Evolutionary conservation across 1,140 invertebrate genomes (phyloP).

Genomic region (Drosophila oshimai): DNA sequence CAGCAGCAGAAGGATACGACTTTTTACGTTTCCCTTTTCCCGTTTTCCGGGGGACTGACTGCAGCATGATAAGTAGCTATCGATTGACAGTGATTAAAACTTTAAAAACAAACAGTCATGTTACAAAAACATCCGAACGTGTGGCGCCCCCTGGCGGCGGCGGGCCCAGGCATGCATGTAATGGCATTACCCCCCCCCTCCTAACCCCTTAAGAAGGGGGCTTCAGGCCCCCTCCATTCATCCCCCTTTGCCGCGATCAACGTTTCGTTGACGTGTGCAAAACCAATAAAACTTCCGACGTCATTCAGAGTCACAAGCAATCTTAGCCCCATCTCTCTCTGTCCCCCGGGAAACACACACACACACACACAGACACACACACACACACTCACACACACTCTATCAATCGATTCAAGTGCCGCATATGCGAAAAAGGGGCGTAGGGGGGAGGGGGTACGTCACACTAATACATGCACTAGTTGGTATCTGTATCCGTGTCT

Average conservation of each 20-base stretch:
- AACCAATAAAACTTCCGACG: conserved; percentile 79
- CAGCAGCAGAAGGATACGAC: conserved; percentile 22
- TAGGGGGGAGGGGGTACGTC: neutral
- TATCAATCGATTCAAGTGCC: conserved; percentile 74
- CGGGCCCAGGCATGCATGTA: conserved; percentile 64
- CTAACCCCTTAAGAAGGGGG: neutral
- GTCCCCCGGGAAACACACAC: no score
- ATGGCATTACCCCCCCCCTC: conserved; percentile 53
- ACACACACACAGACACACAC: no score
- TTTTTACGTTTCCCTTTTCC: no score
- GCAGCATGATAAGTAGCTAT: conserved; percentile 79
- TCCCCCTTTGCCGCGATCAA: conserved; percentile 45
- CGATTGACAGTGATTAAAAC: conserved; percentile 80
- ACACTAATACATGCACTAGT: conserved; percentile 42
- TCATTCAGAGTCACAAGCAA: conserved; percentile 68
- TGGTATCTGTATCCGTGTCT: conserved; percentile 29
- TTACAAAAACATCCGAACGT: conserved; percentile 58
- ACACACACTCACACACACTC: no score
- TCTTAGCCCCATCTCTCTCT: conserved; percentile 6
- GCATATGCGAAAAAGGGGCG: conserved; percentile 24
- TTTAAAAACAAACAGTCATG: conserved; percentile 81
- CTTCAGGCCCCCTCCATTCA: neutral
- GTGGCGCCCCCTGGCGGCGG: conserved; percentile 14
- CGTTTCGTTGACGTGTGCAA: conserved; percentile 80
- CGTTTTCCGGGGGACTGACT: conserved; percentile 18